phyloP scores from a whole-genome alignment of 1,140 invertebrate species.

The Caenorhabditis latens region DNA sequence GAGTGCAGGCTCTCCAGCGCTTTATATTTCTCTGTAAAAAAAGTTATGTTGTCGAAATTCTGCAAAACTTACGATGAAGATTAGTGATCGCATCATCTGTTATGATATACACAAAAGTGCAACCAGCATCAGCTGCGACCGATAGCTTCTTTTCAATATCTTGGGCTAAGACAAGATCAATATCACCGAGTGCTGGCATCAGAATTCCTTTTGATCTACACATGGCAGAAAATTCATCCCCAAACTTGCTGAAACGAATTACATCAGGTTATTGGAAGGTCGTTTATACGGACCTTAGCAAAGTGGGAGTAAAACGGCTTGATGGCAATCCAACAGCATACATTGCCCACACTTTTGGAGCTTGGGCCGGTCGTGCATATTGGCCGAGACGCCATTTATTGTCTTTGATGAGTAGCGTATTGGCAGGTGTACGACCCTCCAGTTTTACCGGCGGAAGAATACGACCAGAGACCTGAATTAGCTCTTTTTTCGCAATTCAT shows the following conservation, averaged over 20 bases:
- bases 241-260: slow-evolving; percentile 29
- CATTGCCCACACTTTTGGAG: slow-evolving; percentile 11
- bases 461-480: too few species aligned
- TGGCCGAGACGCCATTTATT: neutral
- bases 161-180: neutral
- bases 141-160: neutral
- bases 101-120: slow-evolving; percentile 57
- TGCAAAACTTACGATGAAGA: slow-evolving; percentile 49
- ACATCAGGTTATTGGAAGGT: neutral
- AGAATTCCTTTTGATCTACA: slow-evolving; percentile 8
- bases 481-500: too few species aligned
- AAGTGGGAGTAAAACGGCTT: neutral
- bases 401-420: neutral
- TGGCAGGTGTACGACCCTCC: neutral
- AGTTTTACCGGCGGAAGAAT: too few species aligned
- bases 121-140: neutral
- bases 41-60: neutral
- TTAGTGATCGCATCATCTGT: slow-evolving; percentile 56
- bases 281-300: neutral
- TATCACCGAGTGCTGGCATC: neutral
- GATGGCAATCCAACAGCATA: neutral
- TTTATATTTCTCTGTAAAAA: slow-evolving; percentile 57
- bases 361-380: neutral
- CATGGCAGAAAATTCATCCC: neutral
- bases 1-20: neutral